Base-by-base conservation (phyloP, 2,797 vertebrate species). In the Helarctos malayanus region DNA sequence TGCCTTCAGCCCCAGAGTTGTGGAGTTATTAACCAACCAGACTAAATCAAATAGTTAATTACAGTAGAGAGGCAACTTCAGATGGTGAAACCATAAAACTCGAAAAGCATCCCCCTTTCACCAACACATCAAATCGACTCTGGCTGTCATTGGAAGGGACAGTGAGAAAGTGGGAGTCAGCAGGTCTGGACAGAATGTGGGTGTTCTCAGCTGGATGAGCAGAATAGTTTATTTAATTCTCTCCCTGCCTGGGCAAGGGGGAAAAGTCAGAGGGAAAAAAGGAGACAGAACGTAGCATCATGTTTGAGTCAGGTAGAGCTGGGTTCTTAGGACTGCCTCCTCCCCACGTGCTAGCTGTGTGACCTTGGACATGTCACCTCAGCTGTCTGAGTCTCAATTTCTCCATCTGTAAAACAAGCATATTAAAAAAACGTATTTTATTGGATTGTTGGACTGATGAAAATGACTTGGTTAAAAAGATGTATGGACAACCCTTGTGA, bases 141-240 rank as follows among this genome's bases (percentile, higher is more conserved):
- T 32, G 79, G 88, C 86, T 80, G 88, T 96, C 97, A 91, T 41
- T 91, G 89, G 95, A 94, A 92, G 81, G 27, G 86, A 96, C 97
- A 94, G 91, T 56, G 96, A 94, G 96, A 95, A 96, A 96, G 88
- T 32, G 81, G 88, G 96, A 88, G 82, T 96, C 97, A 98, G 97
- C 95, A 97, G 92, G 89, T 95, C 97, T 80, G 90, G 91, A 85
- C 82, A 47, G 84, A 90, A 81, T 56, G 94, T 94, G 96, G 93
- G 85, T 94, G 90, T 96, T 88, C 97, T 97, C 95, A 76, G 87
- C 91, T 35, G 91, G 96, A 61, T 88, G 59, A 92, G 94, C 87
- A 76, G 90, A 95, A 80, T 75, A 38, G 41, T 86, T 91, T 94
- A 90, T 75, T 93, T 92, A 91, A 97, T 96, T 94, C 95, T 71